Conservation (phyloP, 2,113 vertebrate species). For the Perccottus glenii region DNA sequence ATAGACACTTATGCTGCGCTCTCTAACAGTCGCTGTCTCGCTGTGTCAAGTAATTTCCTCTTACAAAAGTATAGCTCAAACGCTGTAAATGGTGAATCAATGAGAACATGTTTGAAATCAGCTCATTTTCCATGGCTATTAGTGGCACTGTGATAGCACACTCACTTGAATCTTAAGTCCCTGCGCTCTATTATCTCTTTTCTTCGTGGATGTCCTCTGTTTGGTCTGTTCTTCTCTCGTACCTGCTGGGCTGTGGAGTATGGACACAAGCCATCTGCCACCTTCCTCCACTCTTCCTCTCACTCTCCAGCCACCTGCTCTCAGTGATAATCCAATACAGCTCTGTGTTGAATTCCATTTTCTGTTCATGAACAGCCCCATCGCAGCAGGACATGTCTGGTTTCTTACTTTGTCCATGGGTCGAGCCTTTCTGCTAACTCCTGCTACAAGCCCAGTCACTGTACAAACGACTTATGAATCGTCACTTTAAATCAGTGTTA, state of each 20-base stretch:
- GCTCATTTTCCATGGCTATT: constrained; percentile 22
- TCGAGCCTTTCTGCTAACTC: constrained; percentile 9
- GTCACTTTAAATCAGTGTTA: too few species aligned
- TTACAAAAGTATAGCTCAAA: constrained; percentile 18
- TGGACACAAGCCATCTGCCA: constrained; percentile 59
- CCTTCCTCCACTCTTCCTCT: constrained; percentile 28
- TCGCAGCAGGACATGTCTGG: constrained; percentile 61
- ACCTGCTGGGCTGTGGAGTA: background rate
- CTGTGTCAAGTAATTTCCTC: constrained; percentile 40
- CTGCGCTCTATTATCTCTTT: constrained; percentile 1
- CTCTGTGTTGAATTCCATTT: constrained; percentile 9
- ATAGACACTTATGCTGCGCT: constrained; percentile 6
- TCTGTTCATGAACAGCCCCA: constrained; percentile 2
- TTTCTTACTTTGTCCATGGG: constrained; percentile 2
- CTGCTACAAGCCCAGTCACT: constrained; percentile 2
- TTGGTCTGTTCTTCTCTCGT: background rate
- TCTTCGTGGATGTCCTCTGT: background rate
- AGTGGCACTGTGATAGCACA: constrained; percentile 4
- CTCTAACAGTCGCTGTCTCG: background rate
- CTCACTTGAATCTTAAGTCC: constrained; percentile 12
- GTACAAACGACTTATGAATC: too few species aligned
- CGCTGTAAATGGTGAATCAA: constrained; percentile 28
- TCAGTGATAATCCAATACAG: constrained; percentile 45
- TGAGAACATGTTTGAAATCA: constrained; percentile 28
- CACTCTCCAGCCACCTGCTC: constrained; percentile 59